Conservation (phyloP, 2,797 vertebrate species). For the Triplophysa yarkandensis region DNA sequence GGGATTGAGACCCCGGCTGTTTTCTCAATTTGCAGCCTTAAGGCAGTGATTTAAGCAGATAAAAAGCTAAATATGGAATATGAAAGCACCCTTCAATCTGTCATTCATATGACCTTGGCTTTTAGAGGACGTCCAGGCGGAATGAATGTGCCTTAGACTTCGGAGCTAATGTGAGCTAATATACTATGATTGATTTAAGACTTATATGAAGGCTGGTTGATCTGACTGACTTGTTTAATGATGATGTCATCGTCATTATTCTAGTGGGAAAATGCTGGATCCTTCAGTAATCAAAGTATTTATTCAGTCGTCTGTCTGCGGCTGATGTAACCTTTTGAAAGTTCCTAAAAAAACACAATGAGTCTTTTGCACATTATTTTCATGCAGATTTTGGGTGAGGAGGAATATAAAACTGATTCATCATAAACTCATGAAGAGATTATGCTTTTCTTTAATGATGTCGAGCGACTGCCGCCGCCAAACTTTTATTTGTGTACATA, state of each 20-base stretch:
- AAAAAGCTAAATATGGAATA: constrained; percentile 71
- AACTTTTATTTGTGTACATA: constrained; percentile 28
- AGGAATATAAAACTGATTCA: constrained; percentile 11
- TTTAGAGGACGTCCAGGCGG: constrained; percentile 59
- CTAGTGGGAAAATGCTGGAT: background rate
- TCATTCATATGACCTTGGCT: constrained; percentile 76
- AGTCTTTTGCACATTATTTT: background rate
- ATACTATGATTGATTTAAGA: constrained; percentile 13
- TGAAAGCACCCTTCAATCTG: constrained; percentile 63
- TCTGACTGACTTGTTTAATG: constrained; percentile 21
- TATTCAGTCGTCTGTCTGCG: background rate
- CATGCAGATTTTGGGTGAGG: constrained; percentile 21
- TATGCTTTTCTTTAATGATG: constrained; percentile 23
- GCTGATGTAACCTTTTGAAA: constrained; percentile 41
- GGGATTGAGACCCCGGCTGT: constrained; percentile 77
- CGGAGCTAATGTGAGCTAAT: constrained; percentile 11
- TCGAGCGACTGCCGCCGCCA: background rate
- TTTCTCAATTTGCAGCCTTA: constrained; percentile 78
- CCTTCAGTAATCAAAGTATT: constrained; percentile 14
- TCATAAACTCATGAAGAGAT: constrained; percentile 14
- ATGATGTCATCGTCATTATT: constrained; percentile 4
- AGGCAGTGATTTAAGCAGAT: constrained; percentile 77
- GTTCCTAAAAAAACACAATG: background rate
- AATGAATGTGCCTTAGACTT: constrained; percentile 60
- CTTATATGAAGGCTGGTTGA: constrained; percentile 1